Conservation (phyloP, 2,113 vertebrate genomes). For the Scytalopus superciliaris region DNA sequence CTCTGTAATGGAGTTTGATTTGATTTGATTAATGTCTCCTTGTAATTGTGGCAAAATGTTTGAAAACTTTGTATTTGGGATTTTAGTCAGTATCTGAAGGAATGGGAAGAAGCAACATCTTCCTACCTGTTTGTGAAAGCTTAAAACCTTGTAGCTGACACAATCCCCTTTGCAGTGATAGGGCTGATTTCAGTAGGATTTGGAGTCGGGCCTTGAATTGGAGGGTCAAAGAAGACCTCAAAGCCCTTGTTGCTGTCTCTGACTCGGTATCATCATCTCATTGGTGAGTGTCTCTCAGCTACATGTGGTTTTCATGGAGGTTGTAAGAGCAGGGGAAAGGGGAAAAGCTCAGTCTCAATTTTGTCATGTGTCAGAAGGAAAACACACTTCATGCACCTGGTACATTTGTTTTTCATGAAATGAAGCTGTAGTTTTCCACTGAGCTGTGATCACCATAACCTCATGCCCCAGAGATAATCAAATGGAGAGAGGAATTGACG, state of each 20-base stretch:
- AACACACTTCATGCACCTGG: neutral
- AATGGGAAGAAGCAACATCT: neutral
- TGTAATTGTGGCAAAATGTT: neutral
- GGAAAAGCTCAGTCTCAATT: neutral
- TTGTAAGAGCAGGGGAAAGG: rapidly evolving
- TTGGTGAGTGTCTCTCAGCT: neutral
- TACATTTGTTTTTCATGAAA: neutral
- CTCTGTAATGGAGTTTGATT: neutral
- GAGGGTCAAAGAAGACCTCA: neutral
- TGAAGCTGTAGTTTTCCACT: constrained; percentile 4
- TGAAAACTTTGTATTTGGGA: neutral
- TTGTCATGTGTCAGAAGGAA: neutral
- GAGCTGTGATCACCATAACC: neutral
- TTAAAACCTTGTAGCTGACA: neutral
- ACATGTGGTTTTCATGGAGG: rapidly evolving
- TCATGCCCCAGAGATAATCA: neutral
- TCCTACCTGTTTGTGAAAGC: rapidly evolving
- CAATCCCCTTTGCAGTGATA: neutral
- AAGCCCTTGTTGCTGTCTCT: neutral
- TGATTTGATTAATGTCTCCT: neutral
- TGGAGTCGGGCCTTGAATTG: neutral
- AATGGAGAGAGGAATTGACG: neutral
- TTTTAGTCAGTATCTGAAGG: neutral
- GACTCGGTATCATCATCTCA: neutral
- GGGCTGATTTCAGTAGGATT: neutral